Base-by-base conservation (phyloP, 92 coral and sea anemone species). In the Siderastrea radians region DNA sequence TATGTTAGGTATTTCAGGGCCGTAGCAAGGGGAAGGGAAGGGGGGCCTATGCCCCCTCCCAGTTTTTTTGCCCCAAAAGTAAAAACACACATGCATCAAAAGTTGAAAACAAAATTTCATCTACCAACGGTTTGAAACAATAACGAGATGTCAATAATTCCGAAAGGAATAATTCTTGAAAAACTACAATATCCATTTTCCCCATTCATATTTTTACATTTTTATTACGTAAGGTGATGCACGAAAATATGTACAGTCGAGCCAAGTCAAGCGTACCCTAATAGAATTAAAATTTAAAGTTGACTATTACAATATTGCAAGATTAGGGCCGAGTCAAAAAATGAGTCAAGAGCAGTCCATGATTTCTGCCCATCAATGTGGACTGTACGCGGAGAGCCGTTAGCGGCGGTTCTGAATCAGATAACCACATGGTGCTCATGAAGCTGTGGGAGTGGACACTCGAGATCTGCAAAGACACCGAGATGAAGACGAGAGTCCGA, bases 301-400 rank as follows among this genome's bases (percentile, higher is more conserved):
- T 26, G 38, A 26, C 38, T 26, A 26, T 26, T 15, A 7, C 9
- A 57, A 57, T 15, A 15, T 3, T 2, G 9, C 61, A 77, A 86
- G 69, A 15, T 87, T 75, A 74, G 92, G 74, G 72, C 68, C 79
- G 90, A 87, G 78, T 77, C 77, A 82, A 68, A 77, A 85, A 91
- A 91, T 62, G 80, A 69, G 74, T 4, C 47, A 83, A 15, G 65
- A 77, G 8, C 82, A 57, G 88, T 87, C 65, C 94, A 83, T 79
- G 85, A 83, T 45, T 78, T 91, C 68, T 91, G 92, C 82, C 79
- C 92, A 62, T 78, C 92, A 88, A 72, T 92, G 84, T 88, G 92
- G 92, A 87, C 90, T 70, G 85, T 88, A 48, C 92, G 92, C 49
- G 86, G 94, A 19, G 90, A 91, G 77, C 80, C 92, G 53, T 75